Conservation (phyloP, 2,888 invertebrate species). For the Macroteleia sp. region DNA sequence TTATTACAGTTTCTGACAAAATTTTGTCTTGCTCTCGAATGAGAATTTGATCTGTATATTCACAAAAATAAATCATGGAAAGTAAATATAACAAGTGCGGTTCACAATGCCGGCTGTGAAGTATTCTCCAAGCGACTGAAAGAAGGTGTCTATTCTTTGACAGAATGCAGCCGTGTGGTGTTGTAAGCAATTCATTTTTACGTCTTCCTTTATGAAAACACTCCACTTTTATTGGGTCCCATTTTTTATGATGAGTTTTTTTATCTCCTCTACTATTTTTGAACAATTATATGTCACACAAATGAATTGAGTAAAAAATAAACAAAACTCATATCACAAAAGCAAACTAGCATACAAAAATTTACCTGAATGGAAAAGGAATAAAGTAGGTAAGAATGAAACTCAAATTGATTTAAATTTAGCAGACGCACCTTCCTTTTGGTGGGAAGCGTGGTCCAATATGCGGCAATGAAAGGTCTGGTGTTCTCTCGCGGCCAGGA, state of each 20-base stretch:
- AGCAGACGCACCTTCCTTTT: conserved; percentile 89
- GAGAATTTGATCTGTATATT: conserved; percentile 29
- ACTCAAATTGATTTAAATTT: conserved; percentile 57
- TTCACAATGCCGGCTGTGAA: conserved; percentile 45
- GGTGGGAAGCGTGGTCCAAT: conserved; percentile 95
- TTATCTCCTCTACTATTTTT: conserved; percentile 14
- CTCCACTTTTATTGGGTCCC: conserved; percentile 38
- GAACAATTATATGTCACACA: conserved; percentile 19
- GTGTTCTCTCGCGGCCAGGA: conserved; percentile 92
- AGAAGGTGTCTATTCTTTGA: conserved; percentile 51
- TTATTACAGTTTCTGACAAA: conserved; percentile 8
- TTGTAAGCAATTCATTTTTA: conserved; percentile 39
- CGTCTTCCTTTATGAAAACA: conserved; percentile 50
- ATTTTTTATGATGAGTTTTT: conserved; percentile 10
- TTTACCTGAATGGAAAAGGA: no score
- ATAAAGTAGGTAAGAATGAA: no score
- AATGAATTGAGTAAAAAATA: not conserved
- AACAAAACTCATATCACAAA: conserved; percentile 25
- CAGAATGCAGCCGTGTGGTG: conserved; percentile 42
- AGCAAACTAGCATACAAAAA: conserved; percentile 2
- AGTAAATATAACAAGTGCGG: conserved; percentile 24
- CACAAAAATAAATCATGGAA: conserved; percentile 32
- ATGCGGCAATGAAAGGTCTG: conserved; percentile 93
- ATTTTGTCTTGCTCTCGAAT: conserved; percentile 25
- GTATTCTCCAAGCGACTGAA: conserved; percentile 20